Base-by-base conservation (phyloP, 2,888 invertebrate species). In the Anorthoa munda region DNA sequence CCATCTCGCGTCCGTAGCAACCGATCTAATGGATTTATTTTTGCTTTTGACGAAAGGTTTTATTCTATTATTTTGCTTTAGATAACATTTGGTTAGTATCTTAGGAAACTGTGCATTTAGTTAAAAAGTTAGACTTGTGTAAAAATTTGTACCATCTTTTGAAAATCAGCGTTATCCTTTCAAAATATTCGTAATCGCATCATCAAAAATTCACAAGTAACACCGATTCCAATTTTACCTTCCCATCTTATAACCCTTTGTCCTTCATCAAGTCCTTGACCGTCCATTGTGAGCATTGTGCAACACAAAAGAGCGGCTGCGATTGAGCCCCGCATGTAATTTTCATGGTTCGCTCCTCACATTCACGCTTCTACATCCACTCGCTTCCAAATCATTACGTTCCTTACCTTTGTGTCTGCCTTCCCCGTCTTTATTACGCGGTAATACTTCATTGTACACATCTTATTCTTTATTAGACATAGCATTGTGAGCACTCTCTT, bases 381-480 rank as follows among this genome's bases (percentile, higher is more conserved):
- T 94, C 93, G 93, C 94, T 96, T 96, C 95, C 96, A 92, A 95
- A 95, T 96, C 96, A 96, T 96, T 96, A 96, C 94, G 92, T 93
- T 92, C 93, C 90, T 91, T 92, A 93, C 93, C 92, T 94, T 95
- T 96, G 93, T 95, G 91, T 92, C 86, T 90, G 88, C 90, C 92
- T 89, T 91, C 91, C 90, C 83, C 81, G 84, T 82, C 84, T 94
- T 94, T 94, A 93, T 94, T 93, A 92, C 93, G 86, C 75, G 83
- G 86, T 87, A 86, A 86, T 92, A 92, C 92, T 90, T 92, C 92
- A 92, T 94, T 94, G 93, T 94, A 90, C 90, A 90, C 91, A 90
- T 92, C 93, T 91, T 91, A 91, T 94, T 92, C 90, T 89, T 90
- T 89, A 91, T 91, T 89, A 91, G 86, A 87, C 79, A 86, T 75